A percentile compares a stretch with the other conserved stretches of the same genome.
These are phyloP conservation scores for Trididemnum miniatum DNA, from an alignment of 23 tunicate genomes.

Conservation along the genomic window DNA sequence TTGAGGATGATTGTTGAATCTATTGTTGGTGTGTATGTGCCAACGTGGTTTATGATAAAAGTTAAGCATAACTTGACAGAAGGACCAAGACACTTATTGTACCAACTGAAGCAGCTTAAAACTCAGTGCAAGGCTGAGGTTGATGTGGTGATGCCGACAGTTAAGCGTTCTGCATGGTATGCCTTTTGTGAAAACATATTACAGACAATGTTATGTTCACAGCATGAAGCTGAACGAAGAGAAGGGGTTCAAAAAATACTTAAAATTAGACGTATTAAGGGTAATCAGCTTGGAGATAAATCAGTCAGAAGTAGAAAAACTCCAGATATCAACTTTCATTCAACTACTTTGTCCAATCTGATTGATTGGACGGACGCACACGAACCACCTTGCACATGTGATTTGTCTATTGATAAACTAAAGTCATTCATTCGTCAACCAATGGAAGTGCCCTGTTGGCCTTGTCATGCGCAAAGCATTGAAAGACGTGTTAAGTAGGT, in stretches of 20 bases:
- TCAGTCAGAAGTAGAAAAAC: background rate
- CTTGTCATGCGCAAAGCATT: conserved; percentile 7
- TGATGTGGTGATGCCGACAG: background rate
- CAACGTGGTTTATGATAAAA: conserved; percentile 1
- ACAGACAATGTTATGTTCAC: background rate
- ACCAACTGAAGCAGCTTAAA: background rate
- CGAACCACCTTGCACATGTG: background rate
- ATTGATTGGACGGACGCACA: background rate
- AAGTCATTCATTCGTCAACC: background rate
- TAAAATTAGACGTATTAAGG: no score
- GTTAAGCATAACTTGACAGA: background rate
- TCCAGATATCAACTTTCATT: background rate
- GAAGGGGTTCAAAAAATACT: background rate
- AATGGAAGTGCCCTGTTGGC: background rate
- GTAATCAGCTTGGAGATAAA: no score
- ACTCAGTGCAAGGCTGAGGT: background rate
- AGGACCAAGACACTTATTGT: background rate
- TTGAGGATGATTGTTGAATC: background rate
- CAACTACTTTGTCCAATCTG: background rate
- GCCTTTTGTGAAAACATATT: background rate
- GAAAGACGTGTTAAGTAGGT: background rate
- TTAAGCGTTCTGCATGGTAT: conserved; percentile 3
- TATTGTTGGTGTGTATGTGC: background rate
- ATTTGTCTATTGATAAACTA: background rate
- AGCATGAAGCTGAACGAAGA: background rate